Evolutionary conservation across 1,140 invertebrate genomes (phyloP).

Genomic region (Chymomyza costata): DNA sequence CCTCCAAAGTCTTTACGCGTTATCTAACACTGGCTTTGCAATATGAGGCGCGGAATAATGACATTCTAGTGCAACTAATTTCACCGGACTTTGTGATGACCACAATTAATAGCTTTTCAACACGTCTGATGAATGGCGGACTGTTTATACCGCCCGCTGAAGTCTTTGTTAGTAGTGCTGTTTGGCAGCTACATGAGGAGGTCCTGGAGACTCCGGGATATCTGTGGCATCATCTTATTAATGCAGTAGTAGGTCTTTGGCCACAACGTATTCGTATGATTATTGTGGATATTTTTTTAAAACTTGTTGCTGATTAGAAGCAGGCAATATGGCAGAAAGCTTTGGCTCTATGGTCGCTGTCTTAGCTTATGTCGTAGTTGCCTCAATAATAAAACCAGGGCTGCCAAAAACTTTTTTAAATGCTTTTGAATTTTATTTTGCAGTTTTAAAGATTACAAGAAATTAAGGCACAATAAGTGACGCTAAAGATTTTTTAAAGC

Average conservation of each 20-base stretch:
- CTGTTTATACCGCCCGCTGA: slow-evolving; percentile 85
- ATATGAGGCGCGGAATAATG: slow-evolving; percentile 83
- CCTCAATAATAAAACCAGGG: too few relatives aligned
- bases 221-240: slow-evolving; percentile 85
- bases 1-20: slow-evolving; percentile 79
- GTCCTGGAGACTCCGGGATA: slow-evolving; percentile 87
- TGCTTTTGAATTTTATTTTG: too few relatives aligned
- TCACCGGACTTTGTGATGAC: slow-evolving; percentile 90
- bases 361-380: too few relatives aligned
- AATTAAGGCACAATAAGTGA: too few relatives aligned
- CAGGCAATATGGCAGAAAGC: too few relatives aligned
- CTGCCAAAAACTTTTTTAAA: too few relatives aligned
- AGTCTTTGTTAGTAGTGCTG: slow-evolving; percentile 85
- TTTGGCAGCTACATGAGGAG: slow-evolving; percentile 85
- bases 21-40: slow-evolving; percentile 77
- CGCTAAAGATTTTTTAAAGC: too few relatives aligned
- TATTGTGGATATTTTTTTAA: not conserved
- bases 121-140: slow-evolving; percentile 81
- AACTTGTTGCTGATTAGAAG: not conserved
- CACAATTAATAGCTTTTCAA: slow-evolving; percentile 89
- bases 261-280: not conserved
- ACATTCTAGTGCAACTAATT: slow-evolving; percentile 87
- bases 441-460: too few relatives aligned
- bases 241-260: not conserved
- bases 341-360: too few relatives aligned